Evolutionary conservation across 1,140 invertebrate genomes (phyloP).

Genomic region (Pogonus chalceus): DNA sequence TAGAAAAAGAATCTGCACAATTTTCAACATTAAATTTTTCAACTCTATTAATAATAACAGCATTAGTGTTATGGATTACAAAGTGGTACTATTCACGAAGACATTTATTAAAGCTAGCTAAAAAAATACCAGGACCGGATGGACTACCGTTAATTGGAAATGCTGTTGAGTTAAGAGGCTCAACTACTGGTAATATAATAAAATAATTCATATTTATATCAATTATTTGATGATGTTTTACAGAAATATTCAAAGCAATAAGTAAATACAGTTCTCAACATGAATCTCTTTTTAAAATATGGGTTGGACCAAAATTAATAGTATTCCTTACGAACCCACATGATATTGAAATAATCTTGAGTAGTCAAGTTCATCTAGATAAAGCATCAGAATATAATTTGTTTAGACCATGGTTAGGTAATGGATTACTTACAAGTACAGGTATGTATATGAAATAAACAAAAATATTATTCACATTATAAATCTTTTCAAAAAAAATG

Average conservation of each 20-base stretch:
- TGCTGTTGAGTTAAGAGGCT: conserved; percentile 16
- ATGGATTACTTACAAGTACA: conserved; percentile 72
- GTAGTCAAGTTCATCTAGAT: conserved; percentile 61
- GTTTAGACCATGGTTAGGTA: conserved; percentile 81
- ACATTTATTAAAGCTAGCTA: too few species aligned
- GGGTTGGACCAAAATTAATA: conserved; percentile 53
- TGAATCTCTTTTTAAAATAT: conserved; percentile 22
- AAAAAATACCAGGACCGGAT: conserved; percentile 19
- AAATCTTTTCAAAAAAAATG: too few species aligned
- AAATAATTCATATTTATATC: conserved; percentile 2
- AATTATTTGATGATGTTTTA: conserved; percentile 8
- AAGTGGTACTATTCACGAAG: too few species aligned
- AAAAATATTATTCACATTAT: too few species aligned
- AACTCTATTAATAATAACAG: too few species aligned
- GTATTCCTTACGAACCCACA: conserved; percentile 52
- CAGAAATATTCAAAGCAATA: background rate
- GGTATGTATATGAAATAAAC: conserved; percentile 38
- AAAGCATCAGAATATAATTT: conserved; percentile 71
- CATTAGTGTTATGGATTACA: too few species aligned
- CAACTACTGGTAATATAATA: conserved; percentile 13
- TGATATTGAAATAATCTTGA: conserved; percentile 58
- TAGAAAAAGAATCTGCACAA: too few species aligned
- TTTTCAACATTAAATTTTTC: too few species aligned
- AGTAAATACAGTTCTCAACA: background rate
- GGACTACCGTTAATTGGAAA: conserved; percentile 16